Conservation (phyloP, 2,888 invertebrate genomes). For the Pimpla rufipes region DNA sequence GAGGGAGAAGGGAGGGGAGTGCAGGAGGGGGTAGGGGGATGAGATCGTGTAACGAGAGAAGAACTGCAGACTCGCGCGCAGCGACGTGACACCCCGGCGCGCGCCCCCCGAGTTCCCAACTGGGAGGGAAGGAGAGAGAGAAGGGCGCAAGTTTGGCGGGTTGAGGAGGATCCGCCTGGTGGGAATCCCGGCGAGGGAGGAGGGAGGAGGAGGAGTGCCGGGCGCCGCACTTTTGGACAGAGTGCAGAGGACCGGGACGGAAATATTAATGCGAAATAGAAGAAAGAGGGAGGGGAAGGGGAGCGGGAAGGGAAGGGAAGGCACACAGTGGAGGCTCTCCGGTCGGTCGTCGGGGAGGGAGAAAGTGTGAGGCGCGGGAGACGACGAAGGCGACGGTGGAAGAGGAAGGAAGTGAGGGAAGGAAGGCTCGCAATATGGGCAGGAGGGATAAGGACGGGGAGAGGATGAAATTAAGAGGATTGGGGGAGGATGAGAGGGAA, state of each 20-base stretch:
- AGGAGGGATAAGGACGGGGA: slow-evolving; percentile 35
- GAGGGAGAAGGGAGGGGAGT: background rate
- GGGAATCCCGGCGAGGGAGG: slow-evolving; percentile 31
- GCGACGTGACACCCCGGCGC: slow-evolving; percentile 50
- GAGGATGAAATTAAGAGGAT: slow-evolving; percentile 56
- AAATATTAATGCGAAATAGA: slow-evolving; percentile 37
- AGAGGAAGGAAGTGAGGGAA: slow-evolving; percentile 1
- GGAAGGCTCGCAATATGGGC: slow-evolving; percentile 62
- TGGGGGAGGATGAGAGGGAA: slow-evolving; percentile 17
- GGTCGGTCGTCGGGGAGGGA: background rate
- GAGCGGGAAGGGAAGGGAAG: background rate
- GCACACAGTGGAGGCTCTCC: too few species aligned
- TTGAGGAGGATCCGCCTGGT: slow-evolving; percentile 21
- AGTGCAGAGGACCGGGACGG: slow-evolving; percentile 62
- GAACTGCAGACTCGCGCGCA: slow-evolving; percentile 39
- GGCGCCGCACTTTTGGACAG: slow-evolving; percentile 61
- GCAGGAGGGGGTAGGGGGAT: slow-evolving; percentile 40
- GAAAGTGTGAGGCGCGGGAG: background rate
- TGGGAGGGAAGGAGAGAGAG: background rate
- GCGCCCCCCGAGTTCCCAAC: slow-evolving; percentile 28
- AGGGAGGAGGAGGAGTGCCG: slow-evolving; percentile 21
- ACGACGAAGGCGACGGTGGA: background rate
- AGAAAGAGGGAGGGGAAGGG: slow-evolving; percentile 11
- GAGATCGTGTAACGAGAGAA: slow-evolving; percentile 60
- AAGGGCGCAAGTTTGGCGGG: slow-evolving; percentile 49